Evolutionary conservation across 2,797 vertebrate species (phyloP).

Genomic region (Crocidura indochinensis): DNA sequence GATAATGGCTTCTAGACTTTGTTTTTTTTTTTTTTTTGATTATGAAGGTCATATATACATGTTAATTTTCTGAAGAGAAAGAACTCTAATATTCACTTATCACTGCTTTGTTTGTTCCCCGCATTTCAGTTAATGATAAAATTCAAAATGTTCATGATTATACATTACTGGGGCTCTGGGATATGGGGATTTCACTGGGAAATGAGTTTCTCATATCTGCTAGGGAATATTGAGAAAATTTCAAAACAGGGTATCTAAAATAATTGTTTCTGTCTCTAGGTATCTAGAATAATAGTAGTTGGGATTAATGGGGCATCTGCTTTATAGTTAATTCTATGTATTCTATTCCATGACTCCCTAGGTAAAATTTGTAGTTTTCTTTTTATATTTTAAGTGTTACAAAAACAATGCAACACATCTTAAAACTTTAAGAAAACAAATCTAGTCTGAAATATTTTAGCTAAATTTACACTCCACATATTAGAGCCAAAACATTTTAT

Average conservation of each 20-base stretch:
- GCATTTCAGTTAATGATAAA: constrained; percentile 64
- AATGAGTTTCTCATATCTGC: constrained; percentile 48
- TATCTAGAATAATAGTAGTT: constrained; percentile 49
- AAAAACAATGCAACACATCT: constrained; percentile 13
- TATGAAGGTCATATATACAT: not conserved
- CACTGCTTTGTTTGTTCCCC: constrained; percentile 42
- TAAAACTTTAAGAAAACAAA: constrained; percentile 56
- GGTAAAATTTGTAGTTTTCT: constrained; percentile 28
- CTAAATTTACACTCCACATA: constrained; percentile 58
- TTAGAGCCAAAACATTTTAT: not conserved
- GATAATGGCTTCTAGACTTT: not conserved
- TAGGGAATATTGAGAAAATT: constrained; percentile 19
- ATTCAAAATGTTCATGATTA: constrained; percentile 52
- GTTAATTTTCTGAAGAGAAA: constrained; percentile 46
- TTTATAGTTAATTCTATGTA: constrained; percentile 51
- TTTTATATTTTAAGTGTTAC: constrained; percentile 1
- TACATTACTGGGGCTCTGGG: constrained; percentile 8
- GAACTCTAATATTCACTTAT: constrained; percentile 24
- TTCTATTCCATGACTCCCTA: constrained; percentile 58
- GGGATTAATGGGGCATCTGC: constrained; percentile 64
- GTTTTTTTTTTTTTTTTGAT: not conserved
- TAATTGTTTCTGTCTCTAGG: constrained; percentile 60
- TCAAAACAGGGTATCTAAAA: constrained; percentile 64
- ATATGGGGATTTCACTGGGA: constrained; percentile 42
- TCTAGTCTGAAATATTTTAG: constrained; percentile 56